These are phyloP conservation scores for Catalaphyllia jardinei DNA, from an alignment of 64 coral and sea anemone species.

Conservation along the genomic window DNA sequence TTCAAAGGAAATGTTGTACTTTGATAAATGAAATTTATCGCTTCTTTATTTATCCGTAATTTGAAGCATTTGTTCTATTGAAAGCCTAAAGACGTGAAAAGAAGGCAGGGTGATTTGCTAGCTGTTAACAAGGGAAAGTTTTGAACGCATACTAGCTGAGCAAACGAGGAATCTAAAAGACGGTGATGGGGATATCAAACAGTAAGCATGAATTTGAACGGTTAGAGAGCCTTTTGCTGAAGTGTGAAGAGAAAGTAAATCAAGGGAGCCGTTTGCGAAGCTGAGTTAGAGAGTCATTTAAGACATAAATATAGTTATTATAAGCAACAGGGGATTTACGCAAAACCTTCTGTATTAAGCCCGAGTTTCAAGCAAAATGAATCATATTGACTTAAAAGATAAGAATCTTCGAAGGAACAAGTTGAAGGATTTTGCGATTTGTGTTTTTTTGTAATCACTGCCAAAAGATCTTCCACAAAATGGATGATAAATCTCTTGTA, in stretches of 20 bases:
- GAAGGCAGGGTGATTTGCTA: constrained; percentile 11
- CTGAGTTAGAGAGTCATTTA: no score
- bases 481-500: not conserved
- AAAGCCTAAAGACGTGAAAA: not conserved
- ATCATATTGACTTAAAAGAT: constrained; percentile 4
- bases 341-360: not conserved
- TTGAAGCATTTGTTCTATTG: constrained; percentile 29
- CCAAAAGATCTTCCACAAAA: not conserved
- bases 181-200: not conserved
- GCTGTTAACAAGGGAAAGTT: not conserved
- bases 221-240: not conserved
- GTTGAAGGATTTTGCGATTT: not conserved
- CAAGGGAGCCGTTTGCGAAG: not conserved
- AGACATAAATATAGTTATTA: no score
- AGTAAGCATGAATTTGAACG: not conserved
- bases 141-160: not conserved
- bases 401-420: not conserved
- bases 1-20: constrained; percentile 22
- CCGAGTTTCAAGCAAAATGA: not conserved
- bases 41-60: constrained; percentile 19
- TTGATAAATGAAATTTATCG: constrained; percentile 51
- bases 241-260: not conserved
- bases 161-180: not conserved
- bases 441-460: not conserved
- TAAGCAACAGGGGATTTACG: not conserved